Base-by-base conservation (phyloP, 2,888 invertebrate species). In the Lycophotia porphyrea region DNA sequence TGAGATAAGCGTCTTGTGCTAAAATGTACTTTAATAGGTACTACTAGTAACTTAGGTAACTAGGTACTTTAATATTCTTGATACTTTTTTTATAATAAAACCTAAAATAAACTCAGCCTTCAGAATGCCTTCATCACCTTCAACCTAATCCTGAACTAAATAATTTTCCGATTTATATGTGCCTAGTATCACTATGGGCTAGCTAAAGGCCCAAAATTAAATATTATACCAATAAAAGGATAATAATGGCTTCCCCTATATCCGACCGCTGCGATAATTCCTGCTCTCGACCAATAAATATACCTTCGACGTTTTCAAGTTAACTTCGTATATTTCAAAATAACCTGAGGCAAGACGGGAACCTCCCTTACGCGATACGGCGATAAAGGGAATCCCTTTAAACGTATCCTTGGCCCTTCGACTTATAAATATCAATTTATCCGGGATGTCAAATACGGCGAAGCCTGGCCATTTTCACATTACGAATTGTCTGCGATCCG, bases 391-490 rank as follows among this genome's bases (percentile, higher is more conserved):
- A 96, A 96, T 96, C 96, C 95, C 94, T 94, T 93, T 94, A 95
- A 95, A 95, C 95, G 95, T 93, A 93, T 93, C 93, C 93, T 93
- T 94, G 95, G 94, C 95, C 96, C 95, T 95, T 92, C 89, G 89
- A 92, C 95, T 95, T 96, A 96, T 96, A 96, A 96, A 96, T 96
- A 96, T 96, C 96, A 96, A 96, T 96, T 96, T 96, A 95, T 96
- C 95, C 94, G 91, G 90, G 89, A 92, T 93, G 96, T 96, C 95
- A 95, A 95, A 96, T 93, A 92, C 93, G 94, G 91, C 91, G 92
- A 92, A 92, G 92, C 92, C 92, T 92, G 93, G 92, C 93, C 94
- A 93, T 95, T 96, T 95, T 94, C 93, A 91, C 93, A 92, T 94
- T 94, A 95, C 94, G 93, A 93, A 95, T 93, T 91, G 92, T 90